Base-by-base conservation (phyloP, 2,113 vertebrate genomes). In the Helogale parvula region DNA sequence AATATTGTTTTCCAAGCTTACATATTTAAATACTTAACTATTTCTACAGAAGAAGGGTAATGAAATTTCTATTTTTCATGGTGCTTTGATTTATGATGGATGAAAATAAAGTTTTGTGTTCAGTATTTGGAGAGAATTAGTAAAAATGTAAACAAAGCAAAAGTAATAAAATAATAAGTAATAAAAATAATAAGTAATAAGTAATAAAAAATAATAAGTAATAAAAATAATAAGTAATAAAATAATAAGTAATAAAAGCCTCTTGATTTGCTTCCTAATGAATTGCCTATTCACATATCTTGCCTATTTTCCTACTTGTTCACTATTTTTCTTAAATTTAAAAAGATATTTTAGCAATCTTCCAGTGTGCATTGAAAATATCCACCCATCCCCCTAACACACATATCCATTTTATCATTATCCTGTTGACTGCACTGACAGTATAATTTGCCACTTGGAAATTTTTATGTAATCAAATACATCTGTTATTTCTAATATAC, bases 141-240 rank as follows among this genome's bases (percentile, higher is more conserved):
- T 93, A 91, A 88, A 95, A 93, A 47, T n/a, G 19, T 72, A 27
- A 94, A 71, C 54, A 90, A 87, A 90, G 33, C 10, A 45, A 80
- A 76, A 88, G 74, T 71, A 71, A 77, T 93, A 68, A 41, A 66
- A n/a, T n/a, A n/a, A n/a, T n/a, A n/a, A n/a, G n/a, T n/a, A n/a
- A n/a, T n/a, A n/a, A n/a, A n/a, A n/a, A n/a, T n/a, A n/a, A n/a
- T n/a, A n/a, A n/a, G n/a, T n/a, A n/a, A n/a, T n/a, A n/a, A n/a
- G n/a, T n/a, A n/a, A n/a, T n/a, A n/a, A n/a, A n/a, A n/a, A n/a
- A n/a, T n/a, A n/a, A n/a, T n/a, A n/a, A n/a, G n/a, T n/a, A n/a
- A n/a, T n/a, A n/a, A n/a, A n/a, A n/a, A n/a, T n/a, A n/a, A n/a
- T n/a, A n/a, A n/a, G n/a, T n/a, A n/a, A n/a, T n/a, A n/a, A n/a